A percentile compares a stretch with the other conserved stretches of the same genome.
phyloP scores from a whole-genome alignment of 2,888 invertebrate genomes.

The Chironomus tentans region DNA sequence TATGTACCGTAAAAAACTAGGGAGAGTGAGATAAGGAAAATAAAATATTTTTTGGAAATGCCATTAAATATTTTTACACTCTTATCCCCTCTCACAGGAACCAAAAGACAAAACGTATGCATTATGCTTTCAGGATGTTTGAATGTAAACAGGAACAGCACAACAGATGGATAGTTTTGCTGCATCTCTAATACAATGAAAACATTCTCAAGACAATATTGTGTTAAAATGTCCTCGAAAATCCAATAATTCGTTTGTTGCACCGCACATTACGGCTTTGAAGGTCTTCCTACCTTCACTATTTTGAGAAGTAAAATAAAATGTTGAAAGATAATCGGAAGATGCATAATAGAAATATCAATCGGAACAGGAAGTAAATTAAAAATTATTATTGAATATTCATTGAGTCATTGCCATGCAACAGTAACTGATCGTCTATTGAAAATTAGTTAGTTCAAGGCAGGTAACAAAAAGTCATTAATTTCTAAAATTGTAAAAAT shows the following conservation, averaged over 20 bases:
- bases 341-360: background rate
- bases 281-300: too few relatives aligned
- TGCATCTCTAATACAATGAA: background rate
- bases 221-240: too few relatives aligned
- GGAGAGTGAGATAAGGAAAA: background rate
- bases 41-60: background rate
- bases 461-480: too few relatives aligned
- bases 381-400: background rate
- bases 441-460: too few relatives aligned
- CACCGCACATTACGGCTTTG: too few relatives aligned
- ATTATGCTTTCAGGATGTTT: background rate
- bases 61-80: background rate
- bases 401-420: background rate
- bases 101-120: background rate
- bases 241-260: too few relatives aligned
- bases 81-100: background rate
- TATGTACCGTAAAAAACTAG: background rate
- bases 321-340: background rate
- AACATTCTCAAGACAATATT: too few relatives aligned
- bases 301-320: background rate
- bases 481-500: too few relatives aligned
- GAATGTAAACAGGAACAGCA: background rate
- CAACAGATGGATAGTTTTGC: background rate
- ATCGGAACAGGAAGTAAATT: background rate
- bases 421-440: background rate